Evolutionary conservation across 2,113 vertebrate genomes (phyloP).

Genomic region (Leptobrachium ailaonicum): DNA sequence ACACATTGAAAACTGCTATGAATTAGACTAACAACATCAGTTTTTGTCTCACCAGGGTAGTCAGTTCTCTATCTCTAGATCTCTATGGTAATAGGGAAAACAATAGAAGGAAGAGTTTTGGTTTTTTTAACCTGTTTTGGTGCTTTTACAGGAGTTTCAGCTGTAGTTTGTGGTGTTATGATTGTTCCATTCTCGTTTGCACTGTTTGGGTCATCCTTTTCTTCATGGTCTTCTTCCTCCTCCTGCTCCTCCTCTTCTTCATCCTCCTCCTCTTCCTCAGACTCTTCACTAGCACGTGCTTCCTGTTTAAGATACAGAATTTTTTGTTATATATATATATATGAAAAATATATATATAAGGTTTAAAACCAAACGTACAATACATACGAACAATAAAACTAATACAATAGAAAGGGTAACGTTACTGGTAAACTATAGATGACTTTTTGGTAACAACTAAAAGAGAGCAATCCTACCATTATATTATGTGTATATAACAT

Average conservation of each 20-base stretch:
- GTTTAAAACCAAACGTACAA: too few species aligned
- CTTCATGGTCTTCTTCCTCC: background rate
- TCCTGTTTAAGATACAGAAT: slow-evolving; percentile 9
- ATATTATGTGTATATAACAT: background rate
- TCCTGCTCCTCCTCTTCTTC: slow-evolving; percentile 51
- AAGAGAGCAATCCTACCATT: background rate
- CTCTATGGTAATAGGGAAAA: too few species aligned
- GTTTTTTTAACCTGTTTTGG: slow-evolving; percentile 7
- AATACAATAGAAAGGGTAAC: too few species aligned
- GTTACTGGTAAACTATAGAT: too few species aligned
- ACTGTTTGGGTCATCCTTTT: background rate
- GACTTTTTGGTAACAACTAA: background rate
- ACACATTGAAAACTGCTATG: too few species aligned
- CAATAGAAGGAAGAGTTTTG: too few species aligned
- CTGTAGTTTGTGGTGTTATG: background rate
- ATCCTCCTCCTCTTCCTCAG: background rate
- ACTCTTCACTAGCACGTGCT: slow-evolving; percentile 6
- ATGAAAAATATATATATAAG: too few species aligned
- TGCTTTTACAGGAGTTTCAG: background rate
- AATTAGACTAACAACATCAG: too few species aligned
- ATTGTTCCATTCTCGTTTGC: background rate
- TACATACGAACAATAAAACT: too few species aligned
- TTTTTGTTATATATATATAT: background rate
- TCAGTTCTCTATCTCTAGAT: too few species aligned
- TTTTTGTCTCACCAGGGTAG: too few species aligned